These are phyloP conservation scores for Cyanocitta stelleri DNA, from an alignment of 2,113 vertebrate species.

Conservation along the genomic window DNA sequence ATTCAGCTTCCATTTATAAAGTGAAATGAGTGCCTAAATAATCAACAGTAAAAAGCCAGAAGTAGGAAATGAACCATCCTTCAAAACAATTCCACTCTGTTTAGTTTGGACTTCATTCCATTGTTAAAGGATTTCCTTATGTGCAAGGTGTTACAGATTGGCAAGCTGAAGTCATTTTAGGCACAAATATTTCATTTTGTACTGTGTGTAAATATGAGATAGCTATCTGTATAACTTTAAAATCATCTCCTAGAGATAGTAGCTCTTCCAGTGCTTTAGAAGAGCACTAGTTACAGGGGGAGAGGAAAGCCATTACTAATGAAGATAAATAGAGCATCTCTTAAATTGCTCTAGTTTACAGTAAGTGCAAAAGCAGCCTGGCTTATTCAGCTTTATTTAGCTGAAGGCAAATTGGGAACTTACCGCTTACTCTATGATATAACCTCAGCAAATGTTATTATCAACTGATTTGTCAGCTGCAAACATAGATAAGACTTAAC, in stretches of 20 bases:
- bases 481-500: background rate
- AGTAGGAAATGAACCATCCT: slow-evolving; percentile 72
- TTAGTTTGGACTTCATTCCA: slow-evolving; percentile 68
- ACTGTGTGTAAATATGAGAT: background rate
- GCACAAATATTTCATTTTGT: background rate
- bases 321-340: background rate
- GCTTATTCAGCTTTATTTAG: background rate
- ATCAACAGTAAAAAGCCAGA: slow-evolving; percentile 60
- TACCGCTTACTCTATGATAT: background rate
- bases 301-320: background rate
- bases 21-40: slow-evolving; percentile 67
- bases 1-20: slow-evolving; percentile 81
- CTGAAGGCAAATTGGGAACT: background rate
- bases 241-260: background rate
- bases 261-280: background rate
- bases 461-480: background rate
- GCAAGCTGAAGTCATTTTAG: background rate
- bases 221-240: background rate
- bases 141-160: slow-evolving; percentile 63
- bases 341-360: background rate
- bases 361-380: background rate
- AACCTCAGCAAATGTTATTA: background rate
- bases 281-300: background rate
- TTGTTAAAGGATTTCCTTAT: slow-evolving; percentile 77
- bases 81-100: slow-evolving; percentile 71